Conservation (phyloP, 2,888 invertebrate species). For the Drosophila colorata region DNA sequence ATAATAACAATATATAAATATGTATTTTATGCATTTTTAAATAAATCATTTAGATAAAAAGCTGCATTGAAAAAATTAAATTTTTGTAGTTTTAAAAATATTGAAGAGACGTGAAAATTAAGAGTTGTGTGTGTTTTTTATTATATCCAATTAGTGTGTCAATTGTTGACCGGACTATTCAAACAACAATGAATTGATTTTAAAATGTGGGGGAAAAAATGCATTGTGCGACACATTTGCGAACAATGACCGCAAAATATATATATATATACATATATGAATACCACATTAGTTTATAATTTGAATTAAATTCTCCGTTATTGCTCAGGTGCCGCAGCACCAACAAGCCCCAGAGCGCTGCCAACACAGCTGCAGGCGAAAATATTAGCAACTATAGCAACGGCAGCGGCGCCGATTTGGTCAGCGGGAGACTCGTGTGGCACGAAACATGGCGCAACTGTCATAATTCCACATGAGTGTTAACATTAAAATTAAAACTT, state of each 20-base stretch:
- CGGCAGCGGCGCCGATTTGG: conserved; percentile 4
- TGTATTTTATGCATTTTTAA: too few relatives aligned
- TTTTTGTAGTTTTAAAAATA: too few relatives aligned
- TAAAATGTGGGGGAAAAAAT: neutral
- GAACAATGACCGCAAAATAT: conserved; percentile 1
- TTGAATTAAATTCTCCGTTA: conserved; percentile 21
- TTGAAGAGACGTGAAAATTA: too few relatives aligned
- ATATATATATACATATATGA: neutral
- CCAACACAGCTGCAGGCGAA: conserved; percentile 21
- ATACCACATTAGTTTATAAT: conserved; percentile 25
- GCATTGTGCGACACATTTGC: neutral
- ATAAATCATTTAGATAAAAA: too few relatives aligned
- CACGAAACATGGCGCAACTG: conserved; percentile 25
- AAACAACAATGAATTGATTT: neutral
- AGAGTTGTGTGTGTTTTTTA: too few relatives aligned
- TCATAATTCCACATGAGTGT: conserved; percentile 49
- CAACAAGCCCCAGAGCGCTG: conserved; percentile 31
- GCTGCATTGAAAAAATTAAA: too few relatives aligned
- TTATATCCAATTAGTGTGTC: neutral
- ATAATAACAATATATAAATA: too few relatives aligned
- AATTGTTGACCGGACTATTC: neutral
- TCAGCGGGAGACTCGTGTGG: conserved; percentile 19
- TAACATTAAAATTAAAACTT: conserved; percentile 64
- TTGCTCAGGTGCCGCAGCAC: conserved; percentile 4
- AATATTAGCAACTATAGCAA: conserved; percentile 26